Base-by-base conservation (phyloP, 1,140 invertebrate genomes). In the Microplitis mediator region DNA sequence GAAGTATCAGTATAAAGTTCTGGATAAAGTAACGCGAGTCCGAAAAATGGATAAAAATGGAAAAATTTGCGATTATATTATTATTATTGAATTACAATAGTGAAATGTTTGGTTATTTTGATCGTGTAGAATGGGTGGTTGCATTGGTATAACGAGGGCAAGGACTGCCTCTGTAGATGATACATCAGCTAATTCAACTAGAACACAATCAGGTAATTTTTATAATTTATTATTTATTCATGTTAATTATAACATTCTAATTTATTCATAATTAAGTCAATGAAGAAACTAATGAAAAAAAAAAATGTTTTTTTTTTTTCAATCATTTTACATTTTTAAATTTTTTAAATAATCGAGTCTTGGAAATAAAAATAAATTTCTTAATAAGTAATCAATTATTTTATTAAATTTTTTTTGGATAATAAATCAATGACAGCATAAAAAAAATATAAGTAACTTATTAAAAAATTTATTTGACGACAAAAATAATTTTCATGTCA, bases 81-180 rank as follows among this genome's bases (percentile, higher is more conserved):
- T 78, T 82, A 78, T 79, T 83, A 80, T 82, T 79, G 80, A 82
- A 83, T 85, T 82, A 74, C 70, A 23, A 9, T 58, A 79, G 77
- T 88, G 88, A 86, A 85, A 89, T 89, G 88, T 86, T 88, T 86
- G 81, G 81, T 83, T 84, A 79, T 77, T 80, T 75, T 67, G 76
- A 79, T 79, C 75, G 74, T 80, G 85, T 88, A 91, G 85, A 87
- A 95, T 94, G 93, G 93, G 93, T 86, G 93, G 93, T 80, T 95
- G 93, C 88, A 94, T 95, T 88, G 93, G 93, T 85, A 92, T 93
- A 86, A 92, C 92, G 82, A 91, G 92, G 84, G 91, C 90, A 82
- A 91, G 93, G 84, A 93, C 92, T 85, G 92, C 92, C 82, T 92
- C 91, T 72, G 91, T 92, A 77, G 92, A 93, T 81, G 92, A 93